Evolutionary conservation across 2,797 vertebrate species (phyloP).

Genomic region (Distichodus sexfasciatus): DNA sequence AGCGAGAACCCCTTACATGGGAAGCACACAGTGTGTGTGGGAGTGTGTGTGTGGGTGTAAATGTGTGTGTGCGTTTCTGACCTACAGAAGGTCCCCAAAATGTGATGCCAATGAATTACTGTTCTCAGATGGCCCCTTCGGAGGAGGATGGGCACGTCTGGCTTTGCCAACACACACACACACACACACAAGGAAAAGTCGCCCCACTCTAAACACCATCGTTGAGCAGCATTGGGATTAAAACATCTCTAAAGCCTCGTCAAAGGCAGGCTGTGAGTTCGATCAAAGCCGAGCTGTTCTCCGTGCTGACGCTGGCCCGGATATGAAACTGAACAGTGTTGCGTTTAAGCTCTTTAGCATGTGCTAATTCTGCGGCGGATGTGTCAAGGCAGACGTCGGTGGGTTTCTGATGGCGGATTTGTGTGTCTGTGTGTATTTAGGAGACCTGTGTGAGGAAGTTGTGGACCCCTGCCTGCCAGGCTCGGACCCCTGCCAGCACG

Average conservation of each 20-base stretch:
- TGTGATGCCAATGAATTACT: conserved; percentile 39
- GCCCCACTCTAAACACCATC: conserved; percentile 32
- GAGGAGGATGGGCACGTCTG: neutral
- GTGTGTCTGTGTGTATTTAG: conserved; percentile 63
- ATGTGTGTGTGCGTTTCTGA: neutral
- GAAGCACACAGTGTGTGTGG: neutral
- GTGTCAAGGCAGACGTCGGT: conserved; percentile 3
- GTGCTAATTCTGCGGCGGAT: neutral
- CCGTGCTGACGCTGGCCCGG: neutral
- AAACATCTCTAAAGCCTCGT: conserved; percentile 25
- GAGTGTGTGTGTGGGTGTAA: neutral
- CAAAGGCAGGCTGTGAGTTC: conserved; percentile 31
- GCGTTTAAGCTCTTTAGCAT: conserved; percentile 24
- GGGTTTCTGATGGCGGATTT: conserved; percentile 21
- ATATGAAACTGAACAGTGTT: neutral
- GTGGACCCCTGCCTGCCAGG: conserved; percentile 85
- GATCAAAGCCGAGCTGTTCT: conserved; percentile 23
- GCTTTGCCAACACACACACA: conserved; percentile 27
- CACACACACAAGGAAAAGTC: conserved; percentile 15
- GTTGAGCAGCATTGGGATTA: conserved; percentile 7
- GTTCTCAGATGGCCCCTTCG: conserved; percentile 16
- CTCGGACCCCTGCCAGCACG: conserved; percentile 89
- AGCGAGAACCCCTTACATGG: neutral
- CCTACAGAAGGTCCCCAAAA: neutral
- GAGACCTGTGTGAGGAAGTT: conserved; percentile 94